phyloP scores from a whole-genome alignment of 1,140 invertebrate genomes.

The Neelides sp. region DNA sequence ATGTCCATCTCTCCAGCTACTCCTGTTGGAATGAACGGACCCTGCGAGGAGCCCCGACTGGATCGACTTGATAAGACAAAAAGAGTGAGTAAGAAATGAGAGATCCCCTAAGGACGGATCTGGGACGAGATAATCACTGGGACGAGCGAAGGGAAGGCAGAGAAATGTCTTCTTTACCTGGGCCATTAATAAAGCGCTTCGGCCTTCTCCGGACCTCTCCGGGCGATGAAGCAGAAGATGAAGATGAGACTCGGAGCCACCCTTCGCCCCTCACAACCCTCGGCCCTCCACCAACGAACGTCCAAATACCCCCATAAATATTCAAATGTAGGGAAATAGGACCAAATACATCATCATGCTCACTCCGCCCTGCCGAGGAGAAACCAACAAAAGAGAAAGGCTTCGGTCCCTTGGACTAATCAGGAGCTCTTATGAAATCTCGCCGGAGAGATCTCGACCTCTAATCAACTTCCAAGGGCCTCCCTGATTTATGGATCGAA shows the following conservation, averaged over 20 bases:
- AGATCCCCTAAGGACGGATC: slow-evolving; percentile 9
- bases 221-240: slow-evolving; percentile 20
- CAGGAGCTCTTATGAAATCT: too few species aligned
- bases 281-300: too few species aligned
- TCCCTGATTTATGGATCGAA: slow-evolving; percentile 18
- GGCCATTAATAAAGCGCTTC: slow-evolving; percentile 27
- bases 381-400: too few species aligned
- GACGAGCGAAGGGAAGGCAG: slow-evolving; percentile 6
- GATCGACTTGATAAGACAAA: neutral
- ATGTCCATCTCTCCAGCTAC: too few species aligned
- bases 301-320: too few species aligned
- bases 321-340: too few species aligned
- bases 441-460: too few species aligned
- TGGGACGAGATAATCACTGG: slow-evolving; percentile 25
- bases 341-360: too few species aligned
- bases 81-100: neutral
- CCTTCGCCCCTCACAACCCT: neutral
- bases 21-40: too few species aligned
- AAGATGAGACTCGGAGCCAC: neutral
- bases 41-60: neutral
- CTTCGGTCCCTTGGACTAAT: too few species aligned
- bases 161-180: slow-evolving; percentile 29
- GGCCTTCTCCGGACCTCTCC: slow-evolving; percentile 22
- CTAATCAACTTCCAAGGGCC: slow-evolving; percentile 10
- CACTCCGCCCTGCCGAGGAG: too few species aligned